Conservation (phyloP, 2,888 invertebrate genomes). For the Phyllotreta cruciferae region DNA sequence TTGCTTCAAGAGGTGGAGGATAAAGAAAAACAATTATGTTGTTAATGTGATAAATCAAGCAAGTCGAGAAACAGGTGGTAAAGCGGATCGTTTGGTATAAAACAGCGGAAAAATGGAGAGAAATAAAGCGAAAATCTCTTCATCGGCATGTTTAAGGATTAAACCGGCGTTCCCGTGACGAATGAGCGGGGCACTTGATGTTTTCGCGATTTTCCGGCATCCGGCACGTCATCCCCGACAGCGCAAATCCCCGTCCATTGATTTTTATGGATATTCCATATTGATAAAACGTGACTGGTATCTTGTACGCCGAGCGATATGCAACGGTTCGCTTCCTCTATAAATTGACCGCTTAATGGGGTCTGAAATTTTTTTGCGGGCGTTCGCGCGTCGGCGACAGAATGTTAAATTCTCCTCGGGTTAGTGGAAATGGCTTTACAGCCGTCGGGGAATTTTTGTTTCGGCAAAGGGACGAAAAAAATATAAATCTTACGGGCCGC, state of each 20-base stretch:
- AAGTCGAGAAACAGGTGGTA: too few relatives aligned
- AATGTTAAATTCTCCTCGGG: slow-evolving; percentile 26
- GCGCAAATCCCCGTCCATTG: slow-evolving; percentile 41
- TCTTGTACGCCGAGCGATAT: slow-evolving; percentile 27
- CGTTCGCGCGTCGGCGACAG: slow-evolving; percentile 24
- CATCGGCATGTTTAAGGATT: too few relatives aligned
- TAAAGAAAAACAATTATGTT: too few relatives aligned
- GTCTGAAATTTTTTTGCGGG: slow-evolving; percentile 26
- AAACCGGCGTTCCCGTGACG: too few relatives aligned
- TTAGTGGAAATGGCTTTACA: slow-evolving; percentile 23
- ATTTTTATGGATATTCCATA: slow-evolving; percentile 44
- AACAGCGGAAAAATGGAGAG: too few relatives aligned
- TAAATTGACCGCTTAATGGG: slow-evolving; percentile 43
- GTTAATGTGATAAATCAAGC: too few relatives aligned
- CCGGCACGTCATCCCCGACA: too few relatives aligned
- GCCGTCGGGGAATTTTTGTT: slow-evolving; percentile 3
- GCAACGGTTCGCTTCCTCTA: slow-evolving; percentile 40
- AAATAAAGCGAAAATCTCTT: too few relatives aligned
- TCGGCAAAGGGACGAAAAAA: not conserved
- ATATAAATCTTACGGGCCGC: not conserved
- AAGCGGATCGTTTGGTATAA: too few relatives aligned
- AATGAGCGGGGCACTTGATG: too few relatives aligned
- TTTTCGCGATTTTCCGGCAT: too few relatives aligned
- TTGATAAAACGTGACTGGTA: slow-evolving; percentile 41
- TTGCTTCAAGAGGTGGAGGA: too few relatives aligned